These are phyloP conservation scores for Hypena proboscidalis DNA, from an alignment of 2,888 invertebrate species.

Conservation along the genomic window DNA sequence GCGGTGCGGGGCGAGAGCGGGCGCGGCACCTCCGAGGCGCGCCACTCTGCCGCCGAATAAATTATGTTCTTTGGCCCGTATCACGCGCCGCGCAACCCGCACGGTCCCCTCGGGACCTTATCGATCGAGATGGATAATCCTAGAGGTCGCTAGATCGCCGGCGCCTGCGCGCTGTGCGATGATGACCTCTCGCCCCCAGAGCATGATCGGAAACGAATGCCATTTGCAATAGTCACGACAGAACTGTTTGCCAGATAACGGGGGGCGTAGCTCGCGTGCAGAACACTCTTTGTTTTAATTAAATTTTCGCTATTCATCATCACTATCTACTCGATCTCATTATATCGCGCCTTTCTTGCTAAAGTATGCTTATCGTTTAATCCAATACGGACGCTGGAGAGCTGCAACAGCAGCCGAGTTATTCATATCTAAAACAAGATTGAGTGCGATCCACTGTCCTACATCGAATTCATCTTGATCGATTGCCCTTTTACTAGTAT, in stretches of 20 bases:
- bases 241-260: conserved; percentile 45
- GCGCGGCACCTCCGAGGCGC: conserved; percentile 75
- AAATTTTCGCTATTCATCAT: conserved; percentile 23
- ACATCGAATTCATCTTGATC: conserved; percentile 63
- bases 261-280: conserved; percentile 39
- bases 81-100: conserved; percentile 50
- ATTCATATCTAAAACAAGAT: conserved; percentile 59
- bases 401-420: conserved; percentile 39
- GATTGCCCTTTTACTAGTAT: conserved; percentile 63
- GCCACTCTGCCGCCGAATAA: conserved; percentile 84
- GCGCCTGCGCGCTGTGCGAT: conserved; percentile 59
- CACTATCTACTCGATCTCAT: conserved; percentile 18
- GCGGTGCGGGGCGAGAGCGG: conserved; percentile 49
- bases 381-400: conserved; percentile 39
- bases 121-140: conserved; percentile 80
- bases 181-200: conserved; percentile 64
- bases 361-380: conserved; percentile 40
- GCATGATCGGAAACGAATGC: conserved; percentile 61
- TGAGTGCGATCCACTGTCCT: conserved; percentile 50
- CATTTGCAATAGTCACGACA: conserved; percentile 74
- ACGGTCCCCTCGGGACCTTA: conserved; percentile 59
- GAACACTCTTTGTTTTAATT: conserved; percentile 41
- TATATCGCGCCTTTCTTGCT: conserved; percentile 23
- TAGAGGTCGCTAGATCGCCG: conserved; percentile 71
- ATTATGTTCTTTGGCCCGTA: conserved; percentile 73